Percentiles rank a stretch among this genome's conserved stretches.
Conservation (phyloP, 2,113 vertebrate species). For the Vireo altiloquus region DNA sequence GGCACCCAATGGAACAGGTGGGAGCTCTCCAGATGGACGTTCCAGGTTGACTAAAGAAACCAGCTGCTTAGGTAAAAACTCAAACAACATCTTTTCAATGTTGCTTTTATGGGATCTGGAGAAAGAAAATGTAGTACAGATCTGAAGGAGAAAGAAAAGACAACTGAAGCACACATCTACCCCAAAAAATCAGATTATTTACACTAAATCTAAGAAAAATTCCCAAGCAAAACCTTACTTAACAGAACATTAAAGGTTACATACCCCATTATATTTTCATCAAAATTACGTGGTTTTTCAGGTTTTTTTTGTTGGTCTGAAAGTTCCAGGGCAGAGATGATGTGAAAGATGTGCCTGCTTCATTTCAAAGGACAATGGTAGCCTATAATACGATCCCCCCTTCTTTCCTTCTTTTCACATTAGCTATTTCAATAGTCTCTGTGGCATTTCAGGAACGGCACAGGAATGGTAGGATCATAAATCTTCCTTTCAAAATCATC, state of each 20-base stretch:
- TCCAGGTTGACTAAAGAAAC: not conserved
- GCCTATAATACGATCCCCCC: not conserved
- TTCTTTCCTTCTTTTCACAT: not conserved
- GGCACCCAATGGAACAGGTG: not conserved
- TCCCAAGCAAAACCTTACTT: not conserved
- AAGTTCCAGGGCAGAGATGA: not conserved
- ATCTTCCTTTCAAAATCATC: not conserved
- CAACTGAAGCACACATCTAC: not conserved
- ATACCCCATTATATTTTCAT: not conserved
- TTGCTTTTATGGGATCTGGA: not conserved
- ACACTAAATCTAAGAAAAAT: not conserved
- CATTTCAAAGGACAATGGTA: not conserved
- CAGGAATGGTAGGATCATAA: not conserved
- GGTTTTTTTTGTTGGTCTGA: not conserved
- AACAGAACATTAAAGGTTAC: not conserved
- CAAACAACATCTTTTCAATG: not conserved
- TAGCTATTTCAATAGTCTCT: not conserved
- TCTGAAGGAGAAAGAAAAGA: not conserved
- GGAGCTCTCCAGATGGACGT: not conserved
- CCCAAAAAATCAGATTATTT: not conserved
- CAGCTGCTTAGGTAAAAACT: not conserved
- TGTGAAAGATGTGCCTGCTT: not conserved
- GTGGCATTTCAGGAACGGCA: not conserved
- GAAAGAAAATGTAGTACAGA: not conserved
- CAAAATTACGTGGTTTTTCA: fast-evolving